Base-by-base conservation (phyloP, 2,797 vertebrate genomes). In the Diplodus sargus region DNA sequence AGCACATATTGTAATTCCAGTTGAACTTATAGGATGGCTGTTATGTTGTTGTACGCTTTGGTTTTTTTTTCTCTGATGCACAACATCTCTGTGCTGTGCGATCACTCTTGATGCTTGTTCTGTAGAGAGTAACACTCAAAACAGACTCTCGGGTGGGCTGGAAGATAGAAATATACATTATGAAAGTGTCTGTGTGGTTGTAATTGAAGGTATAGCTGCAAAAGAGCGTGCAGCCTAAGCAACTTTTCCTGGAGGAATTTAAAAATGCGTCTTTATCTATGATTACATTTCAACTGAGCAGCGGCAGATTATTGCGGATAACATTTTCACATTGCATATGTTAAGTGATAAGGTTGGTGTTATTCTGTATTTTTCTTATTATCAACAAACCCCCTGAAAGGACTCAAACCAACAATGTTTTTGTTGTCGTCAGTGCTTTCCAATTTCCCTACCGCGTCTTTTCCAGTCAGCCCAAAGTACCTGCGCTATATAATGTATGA, bases 1-100 rank as follows among this genome's bases (percentile, higher is more conserved):
- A 84, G 30, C 60, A 70, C 63, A 58, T 57, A 72, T 49, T 81
- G 58, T 85, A 84, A 87, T 82, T 89, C 73, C 71, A 76, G 68
- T 70, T 70, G 81, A 87, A 85, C 71, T 61, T 73, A 53, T 77
- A 78, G 79, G 68, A 65, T 34, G 53, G 61, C 63, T 84, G 60
- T 75, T 78, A 16, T 78, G 72, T 78, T 70, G 54, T 39, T 70
- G 49, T 59, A 54, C 1, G 5, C 69, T 69, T 20, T 62, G 3
- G 56, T 57, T 70, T 89, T 83, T 39, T 85, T 39, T 85, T 67
- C 64, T 78, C 67, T 66, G 57, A 70, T 71, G 52, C 54, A 42
- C 14, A 20, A 49, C 39, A 69, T 45, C 59, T 66, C 49, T 76
- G 56, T 51, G 23, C 54, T 61, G 42, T 61, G 68, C 49, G 59